Evolutionary conservation across 2,888 invertebrate genomes (phyloP).

Genomic region (Agrenia bidenticulata): DNA sequence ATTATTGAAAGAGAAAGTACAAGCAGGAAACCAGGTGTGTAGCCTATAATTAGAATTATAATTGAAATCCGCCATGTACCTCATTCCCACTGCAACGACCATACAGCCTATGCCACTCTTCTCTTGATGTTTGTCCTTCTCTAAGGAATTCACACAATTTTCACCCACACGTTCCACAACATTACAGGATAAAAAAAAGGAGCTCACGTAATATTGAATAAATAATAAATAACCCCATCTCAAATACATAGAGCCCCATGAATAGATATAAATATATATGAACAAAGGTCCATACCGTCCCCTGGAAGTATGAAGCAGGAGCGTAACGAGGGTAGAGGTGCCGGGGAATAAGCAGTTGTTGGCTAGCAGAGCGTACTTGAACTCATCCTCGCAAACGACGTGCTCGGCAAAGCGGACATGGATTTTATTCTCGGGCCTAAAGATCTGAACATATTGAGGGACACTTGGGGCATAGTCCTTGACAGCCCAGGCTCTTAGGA

Average conservation of each 20-base stretch:
- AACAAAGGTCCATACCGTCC: conserved; percentile 99
- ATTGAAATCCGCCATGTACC: too few species aligned
- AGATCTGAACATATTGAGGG: conserved; percentile 92
- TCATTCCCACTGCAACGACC: conserved; percentile 99
- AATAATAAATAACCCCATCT: too few species aligned
- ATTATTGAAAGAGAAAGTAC: too few species aligned
- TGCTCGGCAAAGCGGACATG: conserved; percentile 99
- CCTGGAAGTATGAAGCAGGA: conserved; percentile 91
- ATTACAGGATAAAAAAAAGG: too few species aligned
- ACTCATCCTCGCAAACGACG: conserved; percentile 98
- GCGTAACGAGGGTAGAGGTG: conserved; percentile 92
- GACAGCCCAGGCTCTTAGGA: conserved; percentile 91
- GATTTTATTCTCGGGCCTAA: conserved; percentile 95
- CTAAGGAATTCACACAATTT: conserved; percentile 59
- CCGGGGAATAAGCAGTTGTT: conserved; percentile 99
- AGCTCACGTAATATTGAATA: too few species aligned
- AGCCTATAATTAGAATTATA: too few species aligned
- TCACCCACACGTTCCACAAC: not conserved
- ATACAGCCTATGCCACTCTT: conserved; percentile 98
- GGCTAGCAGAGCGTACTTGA: conserved; percentile 95
- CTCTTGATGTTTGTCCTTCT: conserved; percentile 90
- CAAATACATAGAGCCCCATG: too few species aligned
- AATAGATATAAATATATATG: too few species aligned
- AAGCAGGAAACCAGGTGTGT: too few species aligned
- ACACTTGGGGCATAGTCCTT: conserved; percentile 94